phyloP scores from a whole-genome alignment of 2,888 invertebrate genomes.

The Conus canariensis region DNA sequence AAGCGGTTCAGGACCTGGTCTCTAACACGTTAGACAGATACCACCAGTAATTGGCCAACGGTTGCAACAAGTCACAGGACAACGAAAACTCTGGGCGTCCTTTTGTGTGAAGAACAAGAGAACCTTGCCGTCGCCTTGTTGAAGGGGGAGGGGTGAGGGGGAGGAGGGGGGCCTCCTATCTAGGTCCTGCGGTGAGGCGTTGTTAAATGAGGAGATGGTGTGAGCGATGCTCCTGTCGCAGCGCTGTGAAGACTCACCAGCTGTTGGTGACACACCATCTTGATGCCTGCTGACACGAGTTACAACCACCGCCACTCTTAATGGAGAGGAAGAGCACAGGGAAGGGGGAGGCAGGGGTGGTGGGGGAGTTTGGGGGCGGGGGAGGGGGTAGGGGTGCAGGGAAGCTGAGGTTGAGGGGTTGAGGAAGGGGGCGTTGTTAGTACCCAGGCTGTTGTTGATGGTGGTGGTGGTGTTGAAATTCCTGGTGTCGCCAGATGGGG shows the following conservation, averaged over 20 bases:
- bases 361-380: not conserved
- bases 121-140: too few species aligned
- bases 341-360: not conserved
- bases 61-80: not conserved
- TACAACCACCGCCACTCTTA: not conserved
- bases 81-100: not conserved
- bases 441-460: too few species aligned
- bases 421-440: too few species aligned
- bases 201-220: conserved; percentile 2
- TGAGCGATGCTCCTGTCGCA: not conserved
- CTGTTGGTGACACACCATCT: not conserved
- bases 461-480: too few species aligned
- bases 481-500: too few species aligned
- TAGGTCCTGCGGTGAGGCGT: not conserved
- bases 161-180: not conserved
- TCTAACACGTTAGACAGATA: not conserved
- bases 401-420: not conserved
- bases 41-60: not conserved
- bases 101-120: not conserved
- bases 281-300: not conserved
- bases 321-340: not conserved
- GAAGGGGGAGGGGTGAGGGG: not conserved
- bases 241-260: not conserved
- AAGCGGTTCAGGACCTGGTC: not conserved
- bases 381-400: not conserved